phyloP scores from a whole-genome alignment of 2,888 invertebrate species.

The Alcis repandata region DNA sequence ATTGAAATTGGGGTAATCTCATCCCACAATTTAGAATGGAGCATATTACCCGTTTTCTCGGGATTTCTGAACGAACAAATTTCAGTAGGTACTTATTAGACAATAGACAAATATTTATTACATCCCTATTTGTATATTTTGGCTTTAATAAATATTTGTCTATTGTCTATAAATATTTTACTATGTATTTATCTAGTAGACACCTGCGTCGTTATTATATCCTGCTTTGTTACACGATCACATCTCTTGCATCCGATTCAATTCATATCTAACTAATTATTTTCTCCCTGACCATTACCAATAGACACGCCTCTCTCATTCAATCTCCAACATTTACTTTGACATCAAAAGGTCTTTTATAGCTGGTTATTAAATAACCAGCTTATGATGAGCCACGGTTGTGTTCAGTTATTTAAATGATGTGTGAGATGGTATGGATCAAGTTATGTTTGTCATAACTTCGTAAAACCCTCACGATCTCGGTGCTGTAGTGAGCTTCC shows the following conservation, averaged over 20 bases:
- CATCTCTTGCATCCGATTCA: conserved; percentile 2
- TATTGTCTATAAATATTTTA: too few relatives aligned
- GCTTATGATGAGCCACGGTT: conserved; percentile 34
- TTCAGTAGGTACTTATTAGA: too few relatives aligned
- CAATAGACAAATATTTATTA: too few relatives aligned
- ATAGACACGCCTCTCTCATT: conserved; percentile 40
- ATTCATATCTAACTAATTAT: conserved; percentile 41
- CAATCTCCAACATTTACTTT: conserved; percentile 34
- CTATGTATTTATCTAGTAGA: too few relatives aligned
- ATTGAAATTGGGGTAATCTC: too few relatives aligned
- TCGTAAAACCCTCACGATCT: conserved; percentile 54
- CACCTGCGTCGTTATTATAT: background rate
- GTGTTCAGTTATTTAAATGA: conserved; percentile 17
- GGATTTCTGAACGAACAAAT: too few relatives aligned
- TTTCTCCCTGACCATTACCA: conserved; percentile 41
- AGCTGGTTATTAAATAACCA: conserved; percentile 19
- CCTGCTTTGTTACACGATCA: background rate
- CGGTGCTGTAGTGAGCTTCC: conserved; percentile 50
- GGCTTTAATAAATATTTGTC: too few relatives aligned
- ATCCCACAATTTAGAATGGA: too few relatives aligned
- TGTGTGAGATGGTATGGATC: conserved; percentile 21
- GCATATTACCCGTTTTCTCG: too few relatives aligned
- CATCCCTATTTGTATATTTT: too few relatives aligned
- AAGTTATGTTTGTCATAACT: conserved; percentile 37
- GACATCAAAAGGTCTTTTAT: conserved; percentile 33